Evolutionary conservation across 2,797 vertebrate genomes (phyloP).

Genomic region (Naso thynnoides): DNA sequence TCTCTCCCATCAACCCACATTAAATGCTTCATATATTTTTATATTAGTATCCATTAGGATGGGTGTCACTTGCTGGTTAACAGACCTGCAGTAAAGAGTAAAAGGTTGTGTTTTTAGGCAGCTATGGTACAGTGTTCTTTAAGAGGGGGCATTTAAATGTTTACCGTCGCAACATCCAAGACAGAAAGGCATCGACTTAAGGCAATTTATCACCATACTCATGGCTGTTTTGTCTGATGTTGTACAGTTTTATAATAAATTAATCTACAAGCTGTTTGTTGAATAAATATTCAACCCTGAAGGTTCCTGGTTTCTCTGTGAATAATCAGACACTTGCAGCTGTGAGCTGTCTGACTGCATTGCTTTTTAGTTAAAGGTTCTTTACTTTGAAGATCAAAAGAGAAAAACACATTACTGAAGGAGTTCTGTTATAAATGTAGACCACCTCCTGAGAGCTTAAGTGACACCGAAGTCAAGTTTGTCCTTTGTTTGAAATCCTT

Average conservation of each 20-base stretch:
- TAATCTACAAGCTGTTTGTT: neutral
- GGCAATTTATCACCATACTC: neutral
- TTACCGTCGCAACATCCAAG: neutral
- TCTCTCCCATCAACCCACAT: neutral
- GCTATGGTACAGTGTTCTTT: constrained; percentile 6
- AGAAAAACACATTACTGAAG: neutral
- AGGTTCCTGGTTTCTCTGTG: neutral
- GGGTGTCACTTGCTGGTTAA: constrained; percentile 2
- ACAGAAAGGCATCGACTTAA: neutral
- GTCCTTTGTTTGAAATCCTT: too few species aligned
- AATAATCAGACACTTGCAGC: neutral
- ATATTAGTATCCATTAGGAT: neutral
- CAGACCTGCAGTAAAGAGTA: neutral
- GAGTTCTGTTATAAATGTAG: neutral
- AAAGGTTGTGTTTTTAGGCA: constrained; percentile 7
- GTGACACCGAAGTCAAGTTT: too few species aligned
- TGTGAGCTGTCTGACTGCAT: neutral
- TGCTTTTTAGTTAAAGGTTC: neutral
- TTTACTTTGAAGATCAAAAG: neutral
- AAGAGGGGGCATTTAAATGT: neutral
- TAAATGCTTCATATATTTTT: constrained; percentile 6
- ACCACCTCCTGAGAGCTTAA: neutral
- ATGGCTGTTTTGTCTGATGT: neutral
- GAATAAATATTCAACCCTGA: neutral
- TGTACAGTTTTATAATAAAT: neutral